A percentile compares a stretch with the other conserved stretches of the same genome.
These are phyloP conservation scores for Macaria liturata DNA, from an alignment of 2,888 invertebrate species.

Conservation along the genomic window DNA sequence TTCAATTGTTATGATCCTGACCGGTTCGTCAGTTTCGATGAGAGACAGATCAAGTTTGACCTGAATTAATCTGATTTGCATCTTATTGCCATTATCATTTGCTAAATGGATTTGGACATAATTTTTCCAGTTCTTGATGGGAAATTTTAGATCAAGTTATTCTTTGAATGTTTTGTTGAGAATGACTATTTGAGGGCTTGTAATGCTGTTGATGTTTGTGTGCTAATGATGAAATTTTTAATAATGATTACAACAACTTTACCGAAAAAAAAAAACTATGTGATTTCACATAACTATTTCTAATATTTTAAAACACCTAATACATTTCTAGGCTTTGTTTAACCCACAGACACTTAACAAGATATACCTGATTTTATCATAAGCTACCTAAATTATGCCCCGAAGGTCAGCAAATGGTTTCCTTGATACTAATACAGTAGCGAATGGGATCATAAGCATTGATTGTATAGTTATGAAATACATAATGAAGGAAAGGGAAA, in stretches of 20 bases:
- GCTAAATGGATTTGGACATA: slow-evolving; percentile 17
- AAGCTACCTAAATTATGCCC: slow-evolving; percentile 1
- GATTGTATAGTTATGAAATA: slow-evolving; percentile 55
- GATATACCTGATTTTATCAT: too few species aligned
- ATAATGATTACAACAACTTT: too few species aligned
- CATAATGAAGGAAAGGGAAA: slow-evolving; percentile 47
- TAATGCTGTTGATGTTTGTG: too few species aligned
- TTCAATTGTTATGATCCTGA: slow-evolving; percentile 60
- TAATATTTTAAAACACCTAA: too few species aligned
- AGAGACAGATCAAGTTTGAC: slow-evolving; percentile 67
- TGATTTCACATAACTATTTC: too few species aligned
- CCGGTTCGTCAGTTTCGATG: slow-evolving; percentile 69
- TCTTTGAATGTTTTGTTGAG: too few species aligned
- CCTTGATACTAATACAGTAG: slow-evolving; percentile 27
- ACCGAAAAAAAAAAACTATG: too few species aligned
- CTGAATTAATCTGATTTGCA: slow-evolving; percentile 58
- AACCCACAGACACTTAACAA: too few species aligned
- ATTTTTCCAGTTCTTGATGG: slow-evolving; percentile 23
- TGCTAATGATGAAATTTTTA: too few species aligned
- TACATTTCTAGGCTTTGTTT: too few species aligned
- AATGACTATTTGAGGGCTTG: too few species aligned
- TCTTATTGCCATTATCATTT: slow-evolving; percentile 49
- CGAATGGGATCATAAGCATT: slow-evolving; percentile 47
- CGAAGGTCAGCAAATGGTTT: slow-evolving; percentile 6
- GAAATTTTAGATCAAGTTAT: background rate